phyloP scores from a whole-genome alignment of 2,888 invertebrate genomes.

The Lissocephala sabroskyi region DNA sequence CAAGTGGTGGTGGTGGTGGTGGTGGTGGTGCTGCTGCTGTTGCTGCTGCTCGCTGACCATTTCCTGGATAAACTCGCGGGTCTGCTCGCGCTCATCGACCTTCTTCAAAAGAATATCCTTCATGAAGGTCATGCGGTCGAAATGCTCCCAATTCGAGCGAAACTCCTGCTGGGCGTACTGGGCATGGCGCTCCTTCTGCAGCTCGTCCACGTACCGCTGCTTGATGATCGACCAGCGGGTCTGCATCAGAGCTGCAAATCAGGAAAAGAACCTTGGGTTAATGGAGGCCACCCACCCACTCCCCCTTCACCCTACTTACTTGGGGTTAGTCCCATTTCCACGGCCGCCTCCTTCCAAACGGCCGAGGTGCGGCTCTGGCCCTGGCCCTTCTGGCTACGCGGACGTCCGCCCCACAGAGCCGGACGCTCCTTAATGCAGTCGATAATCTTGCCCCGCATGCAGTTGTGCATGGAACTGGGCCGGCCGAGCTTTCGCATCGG shows the following conservation, averaged over 20 bases:
- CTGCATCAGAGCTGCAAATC: conserved; percentile 56
- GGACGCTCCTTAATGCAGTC: conserved; percentile 67
- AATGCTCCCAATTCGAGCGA: conserved; percentile 68
- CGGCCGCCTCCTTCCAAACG: conserved; percentile 67
- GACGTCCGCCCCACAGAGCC: conserved; percentile 63
- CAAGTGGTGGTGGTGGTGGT: conserved; percentile 30
- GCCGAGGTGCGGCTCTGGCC: conserved; percentile 68
- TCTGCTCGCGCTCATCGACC: conserved; percentile 68
- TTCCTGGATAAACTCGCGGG: conserved; percentile 67
- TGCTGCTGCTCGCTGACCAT: conserved; percentile 68
- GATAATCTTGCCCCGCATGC: conserved; percentile 68
- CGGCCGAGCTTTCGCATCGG: conserved; percentile 63
- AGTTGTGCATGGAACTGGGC: conserved; percentile 66
- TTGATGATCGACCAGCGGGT: conserved; percentile 69
- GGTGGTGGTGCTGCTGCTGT: conserved; percentile 52
- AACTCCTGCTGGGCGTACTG: conserved; percentile 59
- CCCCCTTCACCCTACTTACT: too few relatives aligned
- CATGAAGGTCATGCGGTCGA: conserved; percentile 68
- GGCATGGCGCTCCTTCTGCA: conserved; percentile 67
- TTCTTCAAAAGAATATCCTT: conserved; percentile 63
- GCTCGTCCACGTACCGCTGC: conserved; percentile 66
- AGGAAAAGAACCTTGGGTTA: background rate
- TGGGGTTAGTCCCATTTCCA: conserved; percentile 62
- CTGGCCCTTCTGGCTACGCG: conserved; percentile 58
- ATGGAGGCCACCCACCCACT: too few relatives aligned